These are phyloP conservation scores for Tipula helvola DNA, from an alignment of 2,888 invertebrate species.

Conservation along the genomic window DNA sequence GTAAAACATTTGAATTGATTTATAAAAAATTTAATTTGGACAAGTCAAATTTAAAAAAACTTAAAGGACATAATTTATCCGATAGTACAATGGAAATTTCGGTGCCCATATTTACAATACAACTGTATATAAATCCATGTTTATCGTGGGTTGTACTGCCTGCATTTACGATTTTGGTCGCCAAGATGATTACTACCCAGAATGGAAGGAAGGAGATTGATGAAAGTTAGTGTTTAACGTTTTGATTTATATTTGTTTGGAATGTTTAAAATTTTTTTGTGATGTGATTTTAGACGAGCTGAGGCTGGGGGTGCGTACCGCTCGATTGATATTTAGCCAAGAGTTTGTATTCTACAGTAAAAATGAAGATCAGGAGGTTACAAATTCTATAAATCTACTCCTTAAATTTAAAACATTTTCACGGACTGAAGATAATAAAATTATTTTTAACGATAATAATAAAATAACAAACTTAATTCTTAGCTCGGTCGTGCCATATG, in stretches of 20 bases:
- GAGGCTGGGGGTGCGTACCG: background rate
- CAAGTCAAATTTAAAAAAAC: conserved; percentile 30
- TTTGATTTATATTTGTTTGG: background rate
- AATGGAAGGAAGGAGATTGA: conserved; percentile 10
- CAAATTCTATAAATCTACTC: conserved; percentile 32
- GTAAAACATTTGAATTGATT: conserved; percentile 13
- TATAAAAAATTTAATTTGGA: conserved; percentile 26
- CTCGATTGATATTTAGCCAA: conserved; percentile 39
- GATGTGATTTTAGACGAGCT: background rate
- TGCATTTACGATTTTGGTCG: conserved; percentile 42
- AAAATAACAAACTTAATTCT: conserved; percentile 41
- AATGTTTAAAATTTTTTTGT: background rate
- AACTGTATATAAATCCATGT: conserved; percentile 64
- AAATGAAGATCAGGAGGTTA: conserved; percentile 40
- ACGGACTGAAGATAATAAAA: conserved; percentile 14
- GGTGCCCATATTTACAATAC: conserved; percentile 56
- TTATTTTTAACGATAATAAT: conserved; percentile 23
- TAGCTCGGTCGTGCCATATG: conserved; percentile 48
- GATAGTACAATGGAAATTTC: conserved; percentile 54
- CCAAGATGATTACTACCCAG: conserved; percentile 24
- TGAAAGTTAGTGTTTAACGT: background rate
- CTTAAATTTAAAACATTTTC: conserved; percentile 27
- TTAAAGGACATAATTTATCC: conserved; percentile 47
- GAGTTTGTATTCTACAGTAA: conserved; percentile 51
- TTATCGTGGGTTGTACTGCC: conserved; percentile 55